A percentile compares a stretch with the other conserved stretches of the same genome.
Evolutionary conservation across 2,888 invertebrate genomes (phyloP).

Genomic region (Dryobotodes eremita): DNA sequence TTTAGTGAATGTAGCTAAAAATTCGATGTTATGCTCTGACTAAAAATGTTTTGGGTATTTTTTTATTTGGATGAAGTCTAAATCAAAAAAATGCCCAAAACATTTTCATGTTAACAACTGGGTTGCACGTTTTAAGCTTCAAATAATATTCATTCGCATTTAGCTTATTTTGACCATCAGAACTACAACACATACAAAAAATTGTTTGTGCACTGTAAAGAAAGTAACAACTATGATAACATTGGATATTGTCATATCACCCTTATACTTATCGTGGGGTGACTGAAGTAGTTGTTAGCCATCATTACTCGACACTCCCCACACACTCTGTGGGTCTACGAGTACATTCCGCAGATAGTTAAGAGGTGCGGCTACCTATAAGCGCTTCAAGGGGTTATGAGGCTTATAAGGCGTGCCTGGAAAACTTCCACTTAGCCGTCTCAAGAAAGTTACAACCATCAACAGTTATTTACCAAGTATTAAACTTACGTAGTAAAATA

Average conservation of each 20-base stretch:
- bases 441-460: conserved; percentile 11
- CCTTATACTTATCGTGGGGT: conserved; percentile 8
- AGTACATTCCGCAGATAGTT: conserved; percentile 39
- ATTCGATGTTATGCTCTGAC: background rate
- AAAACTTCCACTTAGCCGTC: conserved; percentile 16
- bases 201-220: background rate
- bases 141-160: background rate
- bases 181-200: background rate
- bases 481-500: conserved; percentile 43
- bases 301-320: conserved; percentile 51
- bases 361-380: conserved; percentile 44
- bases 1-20: conserved; percentile 12
- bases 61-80: background rate
- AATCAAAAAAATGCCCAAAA: background rate
- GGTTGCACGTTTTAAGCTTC: background rate
- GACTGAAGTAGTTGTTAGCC: conserved; percentile 33
- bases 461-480: conserved; percentile 35
- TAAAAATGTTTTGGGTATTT: background rate
- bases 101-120: background rate
- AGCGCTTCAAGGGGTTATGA: conserved; percentile 40
- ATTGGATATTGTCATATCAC: background rate
- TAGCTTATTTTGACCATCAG: background rate
- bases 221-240: background rate
- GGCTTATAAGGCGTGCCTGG: conserved; percentile 18
- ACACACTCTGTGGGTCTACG: conserved; percentile 18